These are phyloP conservation scores for Mormyrus hasselquistii DNA, from an alignment of 2,797 vertebrate species.

Conservation along the genomic window DNA sequence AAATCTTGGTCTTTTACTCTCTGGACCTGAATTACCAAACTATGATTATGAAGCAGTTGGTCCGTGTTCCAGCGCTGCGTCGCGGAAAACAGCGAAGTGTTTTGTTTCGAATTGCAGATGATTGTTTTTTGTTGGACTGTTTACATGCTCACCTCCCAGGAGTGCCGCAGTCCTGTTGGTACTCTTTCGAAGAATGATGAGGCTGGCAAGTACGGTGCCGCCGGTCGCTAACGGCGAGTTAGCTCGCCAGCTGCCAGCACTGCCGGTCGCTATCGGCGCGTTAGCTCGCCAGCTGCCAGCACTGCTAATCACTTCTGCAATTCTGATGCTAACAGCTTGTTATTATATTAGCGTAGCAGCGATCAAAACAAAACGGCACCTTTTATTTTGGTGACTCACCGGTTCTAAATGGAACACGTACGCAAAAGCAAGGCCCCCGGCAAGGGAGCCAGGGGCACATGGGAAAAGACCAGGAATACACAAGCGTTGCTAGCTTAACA, in stretches of 20 bases:
- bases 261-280: neutral
- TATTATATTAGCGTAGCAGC: neutral
- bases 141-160: neutral
- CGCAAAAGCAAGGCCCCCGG: neutral
- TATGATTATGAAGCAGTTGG: neutral
- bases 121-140: neutral
- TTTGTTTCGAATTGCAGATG: neutral
- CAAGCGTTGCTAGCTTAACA: neutral
- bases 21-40: neutral
- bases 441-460: neutral
- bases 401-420: neutral
- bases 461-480: neutral
- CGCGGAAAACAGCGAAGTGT: neutral
- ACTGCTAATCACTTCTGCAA: neutral
- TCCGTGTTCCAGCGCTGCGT: neutral
- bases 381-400: neutral
- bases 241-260: neutral
- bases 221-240: neutral
- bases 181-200: neutral
- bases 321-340: neutral
- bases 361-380: neutral
- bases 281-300: neutral
- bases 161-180: neutral
- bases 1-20: neutral
- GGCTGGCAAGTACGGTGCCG: neutral